Conservation (phyloP, 2,113 vertebrate genomes). For the Tenrec ecaudatus region DNA sequence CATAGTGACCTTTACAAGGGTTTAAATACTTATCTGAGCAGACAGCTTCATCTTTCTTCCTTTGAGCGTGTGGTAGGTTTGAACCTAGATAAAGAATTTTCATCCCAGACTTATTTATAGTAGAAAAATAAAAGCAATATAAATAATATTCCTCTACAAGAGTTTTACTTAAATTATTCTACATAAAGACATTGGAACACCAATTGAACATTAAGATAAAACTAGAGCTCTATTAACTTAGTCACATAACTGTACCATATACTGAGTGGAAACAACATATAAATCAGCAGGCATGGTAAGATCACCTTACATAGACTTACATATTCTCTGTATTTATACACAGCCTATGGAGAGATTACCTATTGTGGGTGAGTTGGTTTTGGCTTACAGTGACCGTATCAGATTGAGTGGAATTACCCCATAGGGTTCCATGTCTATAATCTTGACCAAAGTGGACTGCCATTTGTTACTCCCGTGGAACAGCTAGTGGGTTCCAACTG, state of each 20-base stretch:
- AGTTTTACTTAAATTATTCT: background rate
- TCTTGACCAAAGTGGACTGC: too few species aligned
- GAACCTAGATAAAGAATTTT: background rate
- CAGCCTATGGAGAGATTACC: background rate
- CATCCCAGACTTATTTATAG: background rate
- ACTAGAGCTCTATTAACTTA: background rate
- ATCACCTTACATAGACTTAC: background rate
- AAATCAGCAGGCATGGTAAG: background rate
- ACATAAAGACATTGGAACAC: background rate
- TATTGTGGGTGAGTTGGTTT: too few species aligned
- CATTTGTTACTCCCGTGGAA: too few species aligned
- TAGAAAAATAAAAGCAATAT: background rate
- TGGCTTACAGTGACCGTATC: background rate
- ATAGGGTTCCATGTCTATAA: too few species aligned
- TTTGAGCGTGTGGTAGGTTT: too few species aligned
- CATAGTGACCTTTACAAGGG: too few species aligned
- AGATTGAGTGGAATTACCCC: too few species aligned
- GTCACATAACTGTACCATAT: background rate
- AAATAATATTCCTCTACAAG: background rate
- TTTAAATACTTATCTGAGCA: too few species aligned
- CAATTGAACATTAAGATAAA: constrained; percentile 3
- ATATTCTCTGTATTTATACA: background rate
- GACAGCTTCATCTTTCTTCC: too few species aligned
- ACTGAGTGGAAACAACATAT: background rate
- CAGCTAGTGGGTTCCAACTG: too few species aligned